Base-by-base conservation (phyloP, 2,113 vertebrate genomes). In the Serinus canaria region DNA sequence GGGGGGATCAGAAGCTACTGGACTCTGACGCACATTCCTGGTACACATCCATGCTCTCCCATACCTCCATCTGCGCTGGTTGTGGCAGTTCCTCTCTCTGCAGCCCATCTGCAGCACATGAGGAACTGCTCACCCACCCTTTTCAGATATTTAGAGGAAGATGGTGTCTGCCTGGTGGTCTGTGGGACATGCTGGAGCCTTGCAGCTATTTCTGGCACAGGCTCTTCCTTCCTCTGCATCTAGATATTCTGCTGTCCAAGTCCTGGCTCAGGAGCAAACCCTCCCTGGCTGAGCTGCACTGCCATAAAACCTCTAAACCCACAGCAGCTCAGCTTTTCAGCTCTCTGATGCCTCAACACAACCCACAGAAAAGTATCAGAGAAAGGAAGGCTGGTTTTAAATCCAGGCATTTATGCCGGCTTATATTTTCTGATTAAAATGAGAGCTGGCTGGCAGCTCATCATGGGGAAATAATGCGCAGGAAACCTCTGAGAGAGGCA, bases 21-120 rank as follows among this genome's bases (percentile, higher is more conserved):
- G 25, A 3, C 18, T 70, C 15, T 50, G 73, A 75, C 9, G 8
- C 20, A 47, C 35, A 49, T 82, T 92, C 13, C 30, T 2, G 1
- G 19, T 13, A 64, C 11, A 64, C 6, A 75, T n/a, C 33, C 17
- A 47, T 10, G 5, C 37, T 55, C 41, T 35, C 18, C 13, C 17
- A 5, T 0, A 0, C 12, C 19, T 70, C 33, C 30, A 53, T 55
- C 56, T 70, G 63, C 0, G 3, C 21, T n/a, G 13, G 4, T 2
- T 0, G 3, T 33, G 21, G 31, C 31, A 77, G 79, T 86, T 95
- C 83, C 83, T 90, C 76, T 86, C 56, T 88, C 50, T 0, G 0
- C 28, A 78, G 56, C 13, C 82, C 83, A 86, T 95, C 91, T 90
- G 86, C 41, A 8, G 15, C 53, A 52, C 41, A 74, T 62, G 63